phyloP scores from a whole-genome alignment of 92 coral and sea anemone species.

The Epizoanthus scotinus region DNA sequence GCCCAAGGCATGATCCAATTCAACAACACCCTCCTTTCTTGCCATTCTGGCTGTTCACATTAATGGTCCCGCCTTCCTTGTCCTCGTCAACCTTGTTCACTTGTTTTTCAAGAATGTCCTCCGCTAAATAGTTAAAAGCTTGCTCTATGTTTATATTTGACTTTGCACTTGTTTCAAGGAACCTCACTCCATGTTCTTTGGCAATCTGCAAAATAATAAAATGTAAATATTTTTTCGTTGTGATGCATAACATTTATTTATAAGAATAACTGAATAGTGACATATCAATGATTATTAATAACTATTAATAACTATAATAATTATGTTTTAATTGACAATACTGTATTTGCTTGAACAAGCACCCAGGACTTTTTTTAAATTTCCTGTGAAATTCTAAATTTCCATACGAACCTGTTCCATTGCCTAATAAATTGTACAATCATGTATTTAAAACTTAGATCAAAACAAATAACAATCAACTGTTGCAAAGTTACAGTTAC shows the following conservation, averaged over 20 bases:
- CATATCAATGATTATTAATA: too few relatives aligned
- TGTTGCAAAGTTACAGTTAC: too few relatives aligned
- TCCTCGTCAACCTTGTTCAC: slow-evolving; percentile 81
- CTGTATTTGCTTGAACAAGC: too few relatives aligned
- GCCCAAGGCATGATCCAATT: not conserved
- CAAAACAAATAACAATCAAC: too few relatives aligned
- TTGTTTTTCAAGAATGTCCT: slow-evolving; percentile 96
- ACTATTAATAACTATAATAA: too few relatives aligned
- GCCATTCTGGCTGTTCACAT: slow-evolving; percentile 67
- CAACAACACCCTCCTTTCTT: slow-evolving; percentile 78
- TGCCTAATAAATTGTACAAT: too few relatives aligned
- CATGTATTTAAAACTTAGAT: too few relatives aligned
- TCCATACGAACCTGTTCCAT: too few relatives aligned
- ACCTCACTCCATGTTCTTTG: slow-evolving; percentile 92
- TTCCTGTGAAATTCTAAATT: too few relatives aligned
- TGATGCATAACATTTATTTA: not conserved
- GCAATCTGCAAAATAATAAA: slow-evolving; percentile 74
- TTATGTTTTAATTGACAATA: too few relatives aligned
- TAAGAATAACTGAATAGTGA: not conserved
- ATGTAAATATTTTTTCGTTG: not conserved
- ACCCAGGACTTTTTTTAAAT: too few relatives aligned
- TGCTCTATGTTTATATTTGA: slow-evolving; percentile 92
- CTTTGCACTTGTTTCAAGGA: slow-evolving; percentile 98
- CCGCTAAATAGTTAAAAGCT: slow-evolving; percentile 91
- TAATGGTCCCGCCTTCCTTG: slow-evolving; percentile 77